Evolutionary conservation across 2,888 invertebrate genomes (phyloP).

Genomic region (Eretmocerus hayati): DNA sequence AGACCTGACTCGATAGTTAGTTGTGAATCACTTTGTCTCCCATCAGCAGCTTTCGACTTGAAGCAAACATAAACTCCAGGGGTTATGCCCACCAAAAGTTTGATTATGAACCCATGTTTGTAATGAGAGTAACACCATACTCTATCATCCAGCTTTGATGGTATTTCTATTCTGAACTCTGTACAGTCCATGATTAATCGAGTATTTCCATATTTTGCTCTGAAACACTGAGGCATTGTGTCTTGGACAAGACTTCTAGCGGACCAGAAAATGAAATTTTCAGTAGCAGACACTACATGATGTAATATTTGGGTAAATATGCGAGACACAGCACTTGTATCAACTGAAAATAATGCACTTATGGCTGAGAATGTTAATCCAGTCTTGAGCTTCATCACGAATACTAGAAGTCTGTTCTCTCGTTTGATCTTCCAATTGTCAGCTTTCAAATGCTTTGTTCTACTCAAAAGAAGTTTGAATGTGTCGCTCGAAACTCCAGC

Average conservation of each 20-base stretch:
- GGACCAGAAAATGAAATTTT: slow-evolving; percentile 20
- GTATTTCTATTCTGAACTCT: slow-evolving; percentile 18
- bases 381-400: slow-evolving; percentile 20
- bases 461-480: too few species aligned
- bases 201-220: slow-evolving; percentile 11
- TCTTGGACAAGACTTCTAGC: slow-evolving; percentile 5
- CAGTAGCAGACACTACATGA: slow-evolving; percentile 6
- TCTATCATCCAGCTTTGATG: slow-evolving; percentile 6
- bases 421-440: neutral
- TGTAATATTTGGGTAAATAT: slow-evolving; percentile 20
- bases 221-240: slow-evolving; percentile 19
- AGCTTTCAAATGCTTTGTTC: too few species aligned
- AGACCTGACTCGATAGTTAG: slow-evolving; percentile 17
- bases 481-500: too few species aligned
- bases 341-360: slow-evolving; percentile 17
- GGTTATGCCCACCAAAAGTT: slow-evolving; percentile 20
- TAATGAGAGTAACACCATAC: too few species aligned
- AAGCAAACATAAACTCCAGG: slow-evolving; percentile 19
- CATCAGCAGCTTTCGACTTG: slow-evolving; percentile 16
- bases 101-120: too few species aligned
- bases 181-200: slow-evolving; percentile 25
- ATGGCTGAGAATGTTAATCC: slow-evolving; percentile 19
- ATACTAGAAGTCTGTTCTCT: slow-evolving; percentile 12
- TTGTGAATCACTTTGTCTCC: slow-evolving; percentile 18
- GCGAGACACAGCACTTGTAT: slow-evolving; percentile 23